Conservation (phyloP, 1,140 invertebrate species). For the Trichomalopsis sarcophagae region DNA sequence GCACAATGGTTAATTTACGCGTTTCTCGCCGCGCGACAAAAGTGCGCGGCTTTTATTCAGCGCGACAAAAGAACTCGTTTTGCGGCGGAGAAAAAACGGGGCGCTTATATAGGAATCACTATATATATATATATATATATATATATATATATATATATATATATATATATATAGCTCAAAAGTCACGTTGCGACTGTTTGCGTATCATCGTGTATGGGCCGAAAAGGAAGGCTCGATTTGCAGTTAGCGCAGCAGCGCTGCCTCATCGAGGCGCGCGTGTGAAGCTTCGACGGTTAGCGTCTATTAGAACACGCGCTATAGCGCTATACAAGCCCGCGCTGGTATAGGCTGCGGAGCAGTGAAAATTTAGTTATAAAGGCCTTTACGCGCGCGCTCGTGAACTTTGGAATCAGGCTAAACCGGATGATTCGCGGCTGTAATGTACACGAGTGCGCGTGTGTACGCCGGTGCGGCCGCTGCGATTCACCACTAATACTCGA, state of each 20-base stretch:
- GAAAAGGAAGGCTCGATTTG: constrained; percentile 23
- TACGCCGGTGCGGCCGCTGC: background rate
- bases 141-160: background rate
- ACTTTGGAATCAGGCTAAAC: background rate
- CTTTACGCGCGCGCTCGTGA: background rate
- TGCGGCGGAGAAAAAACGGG: no score
- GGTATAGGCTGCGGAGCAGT: background rate
- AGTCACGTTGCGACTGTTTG: background rate
- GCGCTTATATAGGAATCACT: no score
- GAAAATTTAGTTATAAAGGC: constrained; percentile 21
- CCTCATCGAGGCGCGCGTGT: background rate
- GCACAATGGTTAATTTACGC: background rate
- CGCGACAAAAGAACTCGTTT: no score
- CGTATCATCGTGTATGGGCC: no score
- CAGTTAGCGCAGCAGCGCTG: background rate
- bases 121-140: background rate
- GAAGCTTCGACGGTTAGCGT: background rate
- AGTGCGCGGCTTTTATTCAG: no score
- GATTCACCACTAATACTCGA: background rate
- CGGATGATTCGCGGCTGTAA: background rate
- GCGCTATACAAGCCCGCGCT: background rate
- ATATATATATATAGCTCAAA: background rate
- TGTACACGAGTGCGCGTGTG: background rate
- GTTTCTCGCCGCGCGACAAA: no score
- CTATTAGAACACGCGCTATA: background rate